Percentiles rank a stretch among this genome's conserved stretches.
Evolutionary conservation across 1,140 invertebrate genomes (phyloP).

Genomic region (Drusus annulatus): DNA sequence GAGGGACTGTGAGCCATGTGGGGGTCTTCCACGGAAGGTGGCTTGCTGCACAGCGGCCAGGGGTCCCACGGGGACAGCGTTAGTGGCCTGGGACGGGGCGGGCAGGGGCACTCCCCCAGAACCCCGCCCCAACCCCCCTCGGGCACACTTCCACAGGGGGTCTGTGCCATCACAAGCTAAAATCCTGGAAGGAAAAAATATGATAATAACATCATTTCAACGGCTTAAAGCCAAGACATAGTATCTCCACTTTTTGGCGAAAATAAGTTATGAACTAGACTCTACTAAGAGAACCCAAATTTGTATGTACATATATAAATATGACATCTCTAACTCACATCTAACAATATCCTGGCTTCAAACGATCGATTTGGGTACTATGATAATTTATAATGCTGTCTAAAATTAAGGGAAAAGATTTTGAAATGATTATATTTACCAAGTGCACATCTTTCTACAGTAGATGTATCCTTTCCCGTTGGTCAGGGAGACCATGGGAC

Average conservation of each 20-base stretch:
- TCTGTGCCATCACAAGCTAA: constrained; percentile 53
- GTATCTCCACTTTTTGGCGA: too few species aligned
- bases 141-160: constrained; percentile 52
- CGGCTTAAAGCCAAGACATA: too few species aligned
- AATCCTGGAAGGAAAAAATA: constrained; percentile 44
- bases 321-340: too few species aligned
- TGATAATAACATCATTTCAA: constrained; percentile 23
- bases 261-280: too few species aligned
- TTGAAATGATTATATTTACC: constrained; percentile 68
- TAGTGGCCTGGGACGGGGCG: not conserved
- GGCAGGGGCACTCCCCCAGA: constrained; percentile 22
- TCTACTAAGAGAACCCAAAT: too few species aligned
- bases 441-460: constrained; percentile 75
- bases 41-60: constrained; percentile 46
- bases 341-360: too few species aligned
- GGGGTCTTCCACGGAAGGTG: constrained; percentile 44
- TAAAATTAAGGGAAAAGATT: not conserved
- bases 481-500: constrained; percentile 77
- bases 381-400: too few species aligned
- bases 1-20: constrained; percentile 40
- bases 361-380: too few species aligned
- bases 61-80: not conserved
- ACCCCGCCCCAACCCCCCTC: constrained; percentile 41
- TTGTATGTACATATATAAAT: too few species aligned
- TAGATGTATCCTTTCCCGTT: constrained; percentile 81